A percentile compares a stretch with the other conserved stretches of the same genome.
phyloP scores from a whole-genome alignment of 2,797 vertebrate genomes.

The Brachyrhaphis roseni region DNA sequence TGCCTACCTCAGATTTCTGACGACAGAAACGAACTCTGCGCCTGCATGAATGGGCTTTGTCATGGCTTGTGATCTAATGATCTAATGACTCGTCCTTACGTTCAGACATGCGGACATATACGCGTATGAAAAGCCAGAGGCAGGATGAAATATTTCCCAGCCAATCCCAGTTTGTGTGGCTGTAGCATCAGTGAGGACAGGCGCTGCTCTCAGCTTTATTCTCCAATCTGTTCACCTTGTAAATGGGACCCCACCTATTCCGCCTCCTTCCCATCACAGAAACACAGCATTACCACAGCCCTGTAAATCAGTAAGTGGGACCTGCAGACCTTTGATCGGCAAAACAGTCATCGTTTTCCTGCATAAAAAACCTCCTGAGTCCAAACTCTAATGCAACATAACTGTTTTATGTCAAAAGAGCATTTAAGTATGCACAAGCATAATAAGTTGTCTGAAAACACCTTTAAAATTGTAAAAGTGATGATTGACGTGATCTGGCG shows the following conservation, averaged over 20 bases:
- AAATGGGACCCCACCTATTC: constrained; percentile 9
- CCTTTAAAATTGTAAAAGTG: neutral
- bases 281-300: constrained; percentile 16
- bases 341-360: constrained; percentile 10
- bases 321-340: constrained; percentile 53
- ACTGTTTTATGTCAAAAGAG: neutral
- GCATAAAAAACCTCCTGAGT: constrained; percentile 10
- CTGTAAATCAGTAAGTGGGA: constrained; percentile 62
- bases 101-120: neutral
- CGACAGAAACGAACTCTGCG: neutral
- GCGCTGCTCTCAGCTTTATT: constrained; percentile 16
- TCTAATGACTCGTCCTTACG: neutral
- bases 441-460: neutral
- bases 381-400: constrained; percentile 14
- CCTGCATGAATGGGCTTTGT: neutral
- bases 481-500: neutral
- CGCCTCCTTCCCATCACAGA: neutral
- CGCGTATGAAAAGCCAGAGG: constrained; percentile 11
- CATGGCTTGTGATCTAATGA: neutral
- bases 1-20: constrained; percentile 11
- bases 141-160: constrained; percentile 54
- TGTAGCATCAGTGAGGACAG: neutral
- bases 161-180: constrained; percentile 50
- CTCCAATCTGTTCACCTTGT: constrained; percentile 9
- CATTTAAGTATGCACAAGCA: neutral